Evolutionary conservation across 2,113 vertebrate species (phyloP).

Genomic region (Tetraodon nigroviridis): DNA sequence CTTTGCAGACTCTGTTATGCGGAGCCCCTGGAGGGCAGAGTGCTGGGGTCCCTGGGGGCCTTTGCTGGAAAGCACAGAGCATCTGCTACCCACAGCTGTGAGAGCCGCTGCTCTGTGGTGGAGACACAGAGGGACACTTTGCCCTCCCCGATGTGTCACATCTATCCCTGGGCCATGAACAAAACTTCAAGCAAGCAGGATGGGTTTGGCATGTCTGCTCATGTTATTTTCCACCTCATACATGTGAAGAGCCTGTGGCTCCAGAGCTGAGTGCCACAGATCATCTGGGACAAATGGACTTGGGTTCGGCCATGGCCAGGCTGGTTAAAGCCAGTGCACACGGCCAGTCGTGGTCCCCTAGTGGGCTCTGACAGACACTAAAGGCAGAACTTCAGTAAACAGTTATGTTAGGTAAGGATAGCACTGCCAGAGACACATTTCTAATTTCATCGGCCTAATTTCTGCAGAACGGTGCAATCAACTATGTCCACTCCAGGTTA

Average conservation of each 20-base stretch:
- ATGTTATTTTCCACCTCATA: constrained; percentile 56
- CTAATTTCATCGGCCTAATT: constrained; percentile 23
- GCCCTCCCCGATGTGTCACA: constrained; percentile 57
- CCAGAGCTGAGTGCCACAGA: constrained; percentile 52
- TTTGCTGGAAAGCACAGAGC: constrained; percentile 61
- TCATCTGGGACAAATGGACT: constrained; percentile 67
- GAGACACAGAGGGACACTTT: constrained; percentile 59
- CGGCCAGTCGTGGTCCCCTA: constrained; percentile 53
- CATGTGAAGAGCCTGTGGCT: constrained; percentile 59
- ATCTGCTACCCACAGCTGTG: constrained; percentile 73
- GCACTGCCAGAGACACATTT: constrained; percentile 23
- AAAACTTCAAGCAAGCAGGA: constrained; percentile 43
- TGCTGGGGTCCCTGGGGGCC: constrained; percentile 54
- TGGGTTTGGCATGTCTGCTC: constrained; percentile 50
- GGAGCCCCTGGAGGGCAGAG: constrained; percentile 63
- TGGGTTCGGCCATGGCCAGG: constrained; percentile 56
- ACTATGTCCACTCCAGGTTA: constrained; percentile 34
- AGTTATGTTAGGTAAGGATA: constrained; percentile 11
- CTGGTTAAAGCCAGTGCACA: constrained; percentile 56
- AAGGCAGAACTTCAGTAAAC: constrained; percentile 22
- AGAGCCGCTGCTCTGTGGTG: constrained; percentile 39
- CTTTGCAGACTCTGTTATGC: constrained; percentile 42
- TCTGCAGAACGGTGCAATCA: constrained; percentile 20
- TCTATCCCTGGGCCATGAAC: constrained; percentile 53
- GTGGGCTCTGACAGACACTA: constrained; percentile 51